Percentiles rank a stretch among this genome's conserved stretches.
Conservation (phyloP, 2,113 vertebrate species). For the Penelope pileata region DNA sequence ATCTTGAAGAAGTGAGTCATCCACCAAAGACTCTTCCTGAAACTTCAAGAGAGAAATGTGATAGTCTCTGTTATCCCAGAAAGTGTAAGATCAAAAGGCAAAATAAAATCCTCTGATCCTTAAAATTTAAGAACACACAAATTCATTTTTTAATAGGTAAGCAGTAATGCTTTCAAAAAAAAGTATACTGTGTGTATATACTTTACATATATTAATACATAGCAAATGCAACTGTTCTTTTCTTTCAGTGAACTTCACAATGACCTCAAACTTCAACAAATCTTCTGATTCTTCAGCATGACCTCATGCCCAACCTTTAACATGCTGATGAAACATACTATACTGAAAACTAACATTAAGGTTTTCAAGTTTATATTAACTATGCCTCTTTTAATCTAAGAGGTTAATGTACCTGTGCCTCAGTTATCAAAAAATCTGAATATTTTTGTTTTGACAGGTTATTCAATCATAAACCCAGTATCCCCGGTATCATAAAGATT, state of each 20-base stretch:
- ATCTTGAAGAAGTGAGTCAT: conserved; percentile 93
- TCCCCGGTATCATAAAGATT: neutral
- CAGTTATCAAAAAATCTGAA: neutral
- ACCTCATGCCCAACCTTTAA: neutral
- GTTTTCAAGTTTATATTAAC: neutral
- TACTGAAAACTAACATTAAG: neutral
- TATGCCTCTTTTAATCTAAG: neutral
- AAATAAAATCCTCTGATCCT: neutral
- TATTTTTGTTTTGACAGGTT: neutral
- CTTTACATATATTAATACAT: neutral
- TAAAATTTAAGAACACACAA: neutral
- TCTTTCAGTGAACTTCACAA: neutral
- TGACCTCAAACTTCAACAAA: neutral
- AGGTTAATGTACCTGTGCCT: neutral
- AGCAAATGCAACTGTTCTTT: neutral
- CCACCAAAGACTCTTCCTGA: conserved; percentile 92
- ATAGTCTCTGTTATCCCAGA: conserved; percentile 29
- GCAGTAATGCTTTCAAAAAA: neutral
- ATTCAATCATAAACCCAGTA: neutral
- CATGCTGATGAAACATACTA: neutral
- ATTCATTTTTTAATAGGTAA: neutral
- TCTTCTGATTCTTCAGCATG: neutral
- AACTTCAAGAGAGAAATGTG: conserved; percentile 78
- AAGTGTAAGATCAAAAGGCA: neutral
- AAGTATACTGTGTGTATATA: neutral